Conservation (phyloP, 2,113 vertebrate species). For the Eulemur rufifrons region DNA sequence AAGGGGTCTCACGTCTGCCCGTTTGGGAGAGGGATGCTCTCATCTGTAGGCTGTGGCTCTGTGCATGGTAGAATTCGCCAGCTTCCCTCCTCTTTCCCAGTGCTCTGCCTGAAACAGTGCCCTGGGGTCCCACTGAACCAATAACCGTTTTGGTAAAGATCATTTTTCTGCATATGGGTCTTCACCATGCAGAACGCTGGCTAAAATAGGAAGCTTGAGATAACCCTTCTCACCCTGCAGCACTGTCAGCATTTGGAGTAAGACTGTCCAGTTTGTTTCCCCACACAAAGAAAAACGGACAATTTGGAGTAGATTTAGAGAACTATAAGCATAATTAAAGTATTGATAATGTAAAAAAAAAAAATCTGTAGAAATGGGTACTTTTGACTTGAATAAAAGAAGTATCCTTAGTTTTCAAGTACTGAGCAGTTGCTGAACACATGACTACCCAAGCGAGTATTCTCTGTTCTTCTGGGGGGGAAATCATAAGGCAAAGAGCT, state of each 20-base stretch:
- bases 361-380: background rate
- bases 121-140: background rate
- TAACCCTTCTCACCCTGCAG: background rate
- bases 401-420: background rate
- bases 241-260: background rate
- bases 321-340: background rate
- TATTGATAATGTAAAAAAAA: background rate
- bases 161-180: background rate
- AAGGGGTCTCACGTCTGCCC: accelerated
- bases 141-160: background rate
- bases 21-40: accelerated
- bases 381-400: background rate
- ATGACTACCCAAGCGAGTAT: accelerated
- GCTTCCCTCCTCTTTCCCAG: background rate
- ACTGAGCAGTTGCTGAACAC: accelerated
- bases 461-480: background rate
- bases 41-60: background rate
- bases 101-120: background rate
- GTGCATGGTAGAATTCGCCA: background rate
- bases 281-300: background rate
- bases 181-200: accelerated
- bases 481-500: accelerated
- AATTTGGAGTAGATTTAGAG: background rate
- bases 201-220: background rate
- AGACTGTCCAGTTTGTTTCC: background rate